These are phyloP conservation scores for Propsilocerus akamusi DNA, from an alignment of 1,140 invertebrate species.

Conservation along the genomic window DNA sequence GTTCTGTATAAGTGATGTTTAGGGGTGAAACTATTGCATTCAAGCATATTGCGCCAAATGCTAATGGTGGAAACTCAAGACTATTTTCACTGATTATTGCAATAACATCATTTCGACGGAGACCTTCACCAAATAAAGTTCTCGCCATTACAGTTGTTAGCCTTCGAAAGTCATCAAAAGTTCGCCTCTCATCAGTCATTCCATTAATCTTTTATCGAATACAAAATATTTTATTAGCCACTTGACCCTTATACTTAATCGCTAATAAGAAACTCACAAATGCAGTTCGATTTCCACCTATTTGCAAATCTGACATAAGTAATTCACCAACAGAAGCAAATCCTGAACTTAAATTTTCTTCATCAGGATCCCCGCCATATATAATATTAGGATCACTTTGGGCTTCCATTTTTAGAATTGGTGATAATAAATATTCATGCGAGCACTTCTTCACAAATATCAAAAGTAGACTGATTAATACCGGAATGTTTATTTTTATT, in stretches of 20 bases:
- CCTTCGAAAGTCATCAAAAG: background rate
- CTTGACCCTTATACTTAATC: background rate
- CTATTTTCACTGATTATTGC: conserved; percentile 32
- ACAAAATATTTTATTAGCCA: too few species aligned
- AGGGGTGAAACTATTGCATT: conserved; percentile 30
- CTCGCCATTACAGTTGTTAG: background rate
- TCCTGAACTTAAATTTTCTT: background rate
- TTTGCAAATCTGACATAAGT: background rate
- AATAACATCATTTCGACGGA: conserved; percentile 24
- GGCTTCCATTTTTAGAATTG: background rate
- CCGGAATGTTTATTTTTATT: too few species aligned
- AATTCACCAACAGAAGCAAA: background rate
- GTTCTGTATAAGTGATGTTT: conserved; percentile 30
- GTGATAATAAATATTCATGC: too few species aligned
- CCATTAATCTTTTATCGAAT: background rate
- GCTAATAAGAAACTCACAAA: background rate
- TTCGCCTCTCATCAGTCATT: background rate
- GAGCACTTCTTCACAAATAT: too few species aligned
- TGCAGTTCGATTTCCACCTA: background rate
- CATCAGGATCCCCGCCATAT: background rate
- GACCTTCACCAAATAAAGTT: background rate
- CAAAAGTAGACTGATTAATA: too few species aligned
- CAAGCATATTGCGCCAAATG: conserved; percentile 23
- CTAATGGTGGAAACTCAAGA: conserved; percentile 25
- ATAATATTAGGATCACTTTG: background rate